Conservation (phyloP, 1,140 invertebrate species). For the Pseudomyrmex sp. region DNA sequence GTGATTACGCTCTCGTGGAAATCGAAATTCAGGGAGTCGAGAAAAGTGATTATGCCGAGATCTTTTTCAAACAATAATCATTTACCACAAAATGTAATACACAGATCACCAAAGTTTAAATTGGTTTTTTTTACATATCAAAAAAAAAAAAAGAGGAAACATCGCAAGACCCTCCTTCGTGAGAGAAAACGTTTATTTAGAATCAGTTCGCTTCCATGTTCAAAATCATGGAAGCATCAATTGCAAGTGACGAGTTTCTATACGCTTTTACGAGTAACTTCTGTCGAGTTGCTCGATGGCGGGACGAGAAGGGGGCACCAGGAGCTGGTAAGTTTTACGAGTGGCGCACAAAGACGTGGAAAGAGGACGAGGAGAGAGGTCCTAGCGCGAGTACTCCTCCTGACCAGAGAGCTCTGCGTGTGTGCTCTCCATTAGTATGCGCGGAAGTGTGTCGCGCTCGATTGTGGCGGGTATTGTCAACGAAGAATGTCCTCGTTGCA, state of each 20-base stretch:
- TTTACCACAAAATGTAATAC: neutral
- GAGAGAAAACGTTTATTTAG: neutral
- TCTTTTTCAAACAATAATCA: neutral
- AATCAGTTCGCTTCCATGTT: neutral
- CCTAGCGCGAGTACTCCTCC: conserved; percentile 53
- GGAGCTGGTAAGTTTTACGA: conserved; percentile 63
- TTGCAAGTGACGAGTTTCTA: conserved; percentile 1
- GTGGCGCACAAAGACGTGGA: conserved; percentile 26
- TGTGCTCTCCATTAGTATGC: conserved; percentile 78
- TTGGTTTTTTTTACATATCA: neutral
- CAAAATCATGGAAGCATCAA: conserved; percentile 3
- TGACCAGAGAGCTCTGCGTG: conserved; percentile 69
- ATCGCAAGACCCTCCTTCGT: neutral
- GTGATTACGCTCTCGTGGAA: conserved; percentile 54
- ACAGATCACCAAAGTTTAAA: neutral
- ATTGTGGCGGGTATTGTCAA: conserved; percentile 79
- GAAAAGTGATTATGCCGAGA: neutral
- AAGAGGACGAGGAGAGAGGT: conserved; percentile 27
- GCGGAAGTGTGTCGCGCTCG: conserved; percentile 74
- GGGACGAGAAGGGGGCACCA: neutral
- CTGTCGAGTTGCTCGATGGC: conserved; percentile 5
- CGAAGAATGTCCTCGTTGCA: conserved; percentile 79
- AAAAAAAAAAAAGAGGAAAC: too few species aligned
- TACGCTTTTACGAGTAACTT: conserved; percentile 14
- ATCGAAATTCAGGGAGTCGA: neutral